Conservation (phyloP, 1,140 invertebrate species). For the Drosophila nigrodunni region DNA sequence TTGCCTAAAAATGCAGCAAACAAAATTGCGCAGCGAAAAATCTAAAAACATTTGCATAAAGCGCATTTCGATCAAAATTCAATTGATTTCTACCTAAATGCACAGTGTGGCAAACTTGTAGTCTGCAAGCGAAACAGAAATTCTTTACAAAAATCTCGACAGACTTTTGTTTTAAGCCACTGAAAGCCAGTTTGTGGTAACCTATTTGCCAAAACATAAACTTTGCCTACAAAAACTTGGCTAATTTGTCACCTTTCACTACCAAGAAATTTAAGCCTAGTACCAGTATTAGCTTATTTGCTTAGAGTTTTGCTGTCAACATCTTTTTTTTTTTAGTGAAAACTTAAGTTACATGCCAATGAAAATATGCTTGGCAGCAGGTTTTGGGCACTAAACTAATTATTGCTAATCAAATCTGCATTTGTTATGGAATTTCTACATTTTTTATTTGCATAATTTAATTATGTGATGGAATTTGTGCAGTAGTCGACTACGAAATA, state of each 20-base stretch:
- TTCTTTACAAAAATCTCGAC: not conserved
- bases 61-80: not conserved
- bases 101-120: not conserved
- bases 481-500: no score
- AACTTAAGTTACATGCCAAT: no score
- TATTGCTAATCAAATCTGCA: no score
- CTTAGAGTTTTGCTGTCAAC: not conserved
- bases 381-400: no score
- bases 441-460: no score
- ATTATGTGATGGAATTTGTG: no score
- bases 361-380: no score
- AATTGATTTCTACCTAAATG: not conserved
- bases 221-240: not conserved
- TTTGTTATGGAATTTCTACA: no score
- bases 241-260: not conserved
- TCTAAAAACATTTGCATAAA: conserved; percentile 28
- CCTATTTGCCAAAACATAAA: not conserved
- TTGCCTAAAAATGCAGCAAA: conserved; percentile 24
- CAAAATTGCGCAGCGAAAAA: not conserved
- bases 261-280: not conserved
- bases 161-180: not conserved
- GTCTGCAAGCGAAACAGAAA: not conserved
- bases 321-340: no score
- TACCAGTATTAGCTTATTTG: not conserved
- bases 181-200: conserved; percentile 4